A percentile compares a stretch with the other conserved stretches of the same genome.
Evolutionary conservation across 2,113 vertebrate genomes (phyloP).

Genomic region (Ranitomeya variabilis): DNA sequence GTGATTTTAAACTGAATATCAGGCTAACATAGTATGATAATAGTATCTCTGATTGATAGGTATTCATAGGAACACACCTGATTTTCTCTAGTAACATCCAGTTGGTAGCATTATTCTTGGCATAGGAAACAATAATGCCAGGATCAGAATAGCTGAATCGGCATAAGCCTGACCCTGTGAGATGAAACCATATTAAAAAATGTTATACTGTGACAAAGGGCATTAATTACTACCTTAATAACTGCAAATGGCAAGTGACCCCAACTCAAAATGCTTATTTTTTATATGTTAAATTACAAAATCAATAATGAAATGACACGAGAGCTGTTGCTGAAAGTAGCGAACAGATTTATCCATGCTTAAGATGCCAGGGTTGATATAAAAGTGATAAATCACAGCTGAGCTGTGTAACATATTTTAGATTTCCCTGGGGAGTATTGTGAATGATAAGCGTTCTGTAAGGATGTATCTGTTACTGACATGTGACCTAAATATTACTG

Average conservation of each 20-base stretch:
- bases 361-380: conserved; percentile 68
- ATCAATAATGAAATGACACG: conserved; percentile 70
- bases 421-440: conserved; percentile 68
- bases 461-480: conserved; percentile 57
- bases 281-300: conserved; percentile 63
- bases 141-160: conserved; percentile 96
- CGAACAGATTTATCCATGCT: conserved; percentile 67
- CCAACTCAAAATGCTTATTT: conserved; percentile 62
- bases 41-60: neutral
- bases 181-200: conserved; percentile 61
- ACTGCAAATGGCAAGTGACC: conserved; percentile 58
- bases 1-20: neutral
- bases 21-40: neutral
- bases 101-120: conserved; percentile 83
- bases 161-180: conserved; percentile 91
- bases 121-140: conserved; percentile 86
- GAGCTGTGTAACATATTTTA: conserved; percentile 66
- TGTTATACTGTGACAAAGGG: conserved; percentile 62
- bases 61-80: conserved; percentile 77
- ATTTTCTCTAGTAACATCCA: conserved; percentile 94
- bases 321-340: conserved; percentile 68
- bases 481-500: conserved; percentile 62
- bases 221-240: conserved; percentile 62
- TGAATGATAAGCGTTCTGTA: conserved; percentile 64
- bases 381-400: conserved; percentile 70